Conservation (phyloP, 2,113 vertebrate genomes). For the Rutilus rutilus region DNA sequence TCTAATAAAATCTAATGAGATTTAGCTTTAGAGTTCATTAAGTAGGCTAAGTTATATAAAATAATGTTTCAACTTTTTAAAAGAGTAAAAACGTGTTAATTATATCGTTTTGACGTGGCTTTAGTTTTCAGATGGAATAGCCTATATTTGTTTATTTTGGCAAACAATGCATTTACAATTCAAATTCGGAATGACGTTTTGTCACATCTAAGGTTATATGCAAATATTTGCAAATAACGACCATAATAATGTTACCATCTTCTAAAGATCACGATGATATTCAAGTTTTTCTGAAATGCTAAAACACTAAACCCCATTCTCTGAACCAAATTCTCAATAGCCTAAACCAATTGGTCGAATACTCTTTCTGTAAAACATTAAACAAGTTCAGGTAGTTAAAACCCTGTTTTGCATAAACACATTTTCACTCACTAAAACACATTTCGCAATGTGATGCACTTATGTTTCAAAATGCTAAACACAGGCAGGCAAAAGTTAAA, state of each 20-base stretch:
- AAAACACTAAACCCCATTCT: too few relatives aligned
- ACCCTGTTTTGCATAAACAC: too few relatives aligned
- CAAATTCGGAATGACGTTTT: constrained; percentile 49
- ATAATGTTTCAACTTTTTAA: background rate
- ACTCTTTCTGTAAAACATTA: too few relatives aligned
- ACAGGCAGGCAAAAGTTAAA: too few relatives aligned
- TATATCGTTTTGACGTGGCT: background rate
- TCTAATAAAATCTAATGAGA: background rate
- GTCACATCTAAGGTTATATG: constrained; percentile 39
- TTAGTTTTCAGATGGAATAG: background rate
- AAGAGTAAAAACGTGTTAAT: background rate
- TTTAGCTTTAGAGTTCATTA: background rate
- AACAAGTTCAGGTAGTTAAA: too few relatives aligned
- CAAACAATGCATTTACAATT: constrained; percentile 55
- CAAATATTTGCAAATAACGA: constrained; percentile 44
- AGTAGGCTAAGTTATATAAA: background rate
- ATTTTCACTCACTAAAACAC: too few relatives aligned
- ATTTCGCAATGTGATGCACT: too few relatives aligned
- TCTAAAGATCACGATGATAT: background rate
- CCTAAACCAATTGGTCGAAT: too few relatives aligned
- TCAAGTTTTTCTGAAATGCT: too few relatives aligned
- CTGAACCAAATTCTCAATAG: too few relatives aligned
- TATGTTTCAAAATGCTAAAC: too few relatives aligned
- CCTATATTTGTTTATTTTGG: background rate
- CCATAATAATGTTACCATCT: background rate